phyloP scores from a whole-genome alignment of 2,797 vertebrate species.

The Odontamblyopus rebecca region DNA sequence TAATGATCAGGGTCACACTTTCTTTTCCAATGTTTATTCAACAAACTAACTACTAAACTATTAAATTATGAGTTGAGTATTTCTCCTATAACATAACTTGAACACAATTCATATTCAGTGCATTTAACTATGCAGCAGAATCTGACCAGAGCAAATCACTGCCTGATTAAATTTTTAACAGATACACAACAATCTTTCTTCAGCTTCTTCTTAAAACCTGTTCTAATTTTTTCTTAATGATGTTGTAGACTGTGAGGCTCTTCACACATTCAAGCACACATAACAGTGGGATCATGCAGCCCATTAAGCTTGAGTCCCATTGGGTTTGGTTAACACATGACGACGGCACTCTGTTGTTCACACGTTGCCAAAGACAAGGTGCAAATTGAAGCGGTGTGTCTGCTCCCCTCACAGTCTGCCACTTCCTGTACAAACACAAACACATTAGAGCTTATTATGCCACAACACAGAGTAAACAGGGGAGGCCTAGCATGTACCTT shows the following conservation, averaged over 20 bases:
- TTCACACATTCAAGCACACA: conserved; percentile 32
- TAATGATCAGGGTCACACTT: conserved; percentile 8
- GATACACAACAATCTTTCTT: conserved; percentile 26
- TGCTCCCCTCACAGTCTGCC: conserved; percentile 56
- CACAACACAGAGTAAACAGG: conserved; percentile 36
- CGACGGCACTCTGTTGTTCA: conserved; percentile 44
- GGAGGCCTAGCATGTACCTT: conserved; percentile 18
- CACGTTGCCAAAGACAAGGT: conserved; percentile 56
- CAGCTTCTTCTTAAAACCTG: neutral
- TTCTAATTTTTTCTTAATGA: conserved; percentile 31
- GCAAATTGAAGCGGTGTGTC: conserved; percentile 62
- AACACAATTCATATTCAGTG: conserved; percentile 31
- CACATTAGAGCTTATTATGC: conserved; percentile 72
- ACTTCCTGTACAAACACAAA: conserved; percentile 61
- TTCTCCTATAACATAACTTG: conserved; percentile 23
- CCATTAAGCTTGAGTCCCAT: conserved; percentile 19
- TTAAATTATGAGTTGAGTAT: neutral
- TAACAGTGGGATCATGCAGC: conserved; percentile 5
- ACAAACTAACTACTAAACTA: neutral
- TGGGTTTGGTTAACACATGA: conserved; percentile 42
- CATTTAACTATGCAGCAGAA: conserved; percentile 35
- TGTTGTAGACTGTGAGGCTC: neutral
- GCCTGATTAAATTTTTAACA: conserved; percentile 46
- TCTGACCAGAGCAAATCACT: conserved; percentile 39
- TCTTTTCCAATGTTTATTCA: conserved; percentile 24